Conservation (phyloP, 2,797 vertebrate genomes). For the Pangasius djambal region DNA sequence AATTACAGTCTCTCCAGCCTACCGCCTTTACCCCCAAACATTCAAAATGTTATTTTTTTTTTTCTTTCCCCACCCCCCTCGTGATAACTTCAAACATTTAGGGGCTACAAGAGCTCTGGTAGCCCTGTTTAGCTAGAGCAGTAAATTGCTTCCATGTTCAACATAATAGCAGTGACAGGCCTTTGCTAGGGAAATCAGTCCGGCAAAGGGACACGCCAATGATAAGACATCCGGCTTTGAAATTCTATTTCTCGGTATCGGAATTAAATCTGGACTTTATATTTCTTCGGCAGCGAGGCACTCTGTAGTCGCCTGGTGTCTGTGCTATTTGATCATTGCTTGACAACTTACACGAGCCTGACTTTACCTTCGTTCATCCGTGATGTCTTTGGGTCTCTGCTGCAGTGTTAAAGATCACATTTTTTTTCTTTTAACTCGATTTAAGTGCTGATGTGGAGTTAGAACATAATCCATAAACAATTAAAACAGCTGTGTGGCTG, state of each 20-base stretch:
- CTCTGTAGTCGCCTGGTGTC: slow-evolving; percentile 81
- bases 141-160: slow-evolving; percentile 99
- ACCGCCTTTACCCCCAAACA: slow-evolving; percentile 78
- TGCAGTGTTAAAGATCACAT: not conserved
- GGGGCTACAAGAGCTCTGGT: slow-evolving; percentile 89
- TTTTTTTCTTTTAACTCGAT: not conserved
- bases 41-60: slow-evolving; percentile 94
- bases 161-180: slow-evolving; percentile 99
- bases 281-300: slow-evolving; percentile 89
- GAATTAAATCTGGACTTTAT: slow-evolving; percentile 99
- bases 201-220: slow-evolving; percentile 93
- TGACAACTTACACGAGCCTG: slow-evolving; percentile 92
- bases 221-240: slow-evolving; percentile 99
- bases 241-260: slow-evolving; percentile 99
- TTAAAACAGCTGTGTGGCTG: not conserved
- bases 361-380: slow-evolving; percentile 71
- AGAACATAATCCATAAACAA: not conserved
- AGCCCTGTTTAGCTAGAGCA: slow-evolving; percentile 96
- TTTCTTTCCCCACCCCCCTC: slow-evolving; percentile 51
- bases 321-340: slow-evolving; percentile 87
- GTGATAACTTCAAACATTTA: slow-evolving; percentile 98
- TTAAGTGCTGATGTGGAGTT: not conserved
- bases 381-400: slow-evolving; percentile 35
- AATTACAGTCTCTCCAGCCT: slow-evolving; percentile 95
- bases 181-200: slow-evolving; percentile 99